These are phyloP conservation scores for Plutomurus gul DNA, from an alignment of 1,140 invertebrate genomes.

Conservation along the genomic window DNA sequence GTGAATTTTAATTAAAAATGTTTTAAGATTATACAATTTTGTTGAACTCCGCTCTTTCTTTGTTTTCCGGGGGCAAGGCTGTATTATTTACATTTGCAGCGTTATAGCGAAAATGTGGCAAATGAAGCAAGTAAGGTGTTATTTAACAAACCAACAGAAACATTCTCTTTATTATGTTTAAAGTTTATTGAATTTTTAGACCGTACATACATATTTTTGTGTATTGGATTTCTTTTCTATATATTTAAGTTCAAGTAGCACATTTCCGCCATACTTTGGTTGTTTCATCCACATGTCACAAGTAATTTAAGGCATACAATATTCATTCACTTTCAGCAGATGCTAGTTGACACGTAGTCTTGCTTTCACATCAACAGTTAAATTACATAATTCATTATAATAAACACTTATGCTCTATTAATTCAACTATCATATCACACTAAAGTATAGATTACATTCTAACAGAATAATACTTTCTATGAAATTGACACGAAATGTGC, in stretches of 20 bases:
- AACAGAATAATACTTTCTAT: neutral
- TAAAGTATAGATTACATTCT: neutral
- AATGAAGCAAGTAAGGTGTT: neutral
- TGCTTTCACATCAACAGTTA: neutral
- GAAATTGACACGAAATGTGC: neutral
- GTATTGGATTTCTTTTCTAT: neutral
- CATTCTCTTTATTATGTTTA: neutral
- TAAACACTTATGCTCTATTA: neutral
- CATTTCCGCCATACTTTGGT: neutral
- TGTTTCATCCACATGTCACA: neutral
- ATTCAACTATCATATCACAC: neutral
- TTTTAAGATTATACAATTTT: too few relatives aligned
- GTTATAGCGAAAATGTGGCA: too few relatives aligned
- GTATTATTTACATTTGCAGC: too few relatives aligned
- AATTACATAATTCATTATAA: neutral
- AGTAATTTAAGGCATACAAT: slow-evolving; percentile 4
- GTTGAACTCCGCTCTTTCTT: too few relatives aligned
- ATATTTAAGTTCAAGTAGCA: slow-evolving; percentile 4
- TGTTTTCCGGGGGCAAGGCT: too few relatives aligned
- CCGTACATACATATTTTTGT: too few relatives aligned
- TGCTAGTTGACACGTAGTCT: neutral
- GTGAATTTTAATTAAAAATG: neutral
- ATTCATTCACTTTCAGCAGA: too few relatives aligned
- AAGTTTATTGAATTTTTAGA: slow-evolving; percentile 12
- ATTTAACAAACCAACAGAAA: neutral